phyloP scores from a whole-genome alignment of 2,797 vertebrate genomes.

The Cossypha niveicapilla region DNA sequence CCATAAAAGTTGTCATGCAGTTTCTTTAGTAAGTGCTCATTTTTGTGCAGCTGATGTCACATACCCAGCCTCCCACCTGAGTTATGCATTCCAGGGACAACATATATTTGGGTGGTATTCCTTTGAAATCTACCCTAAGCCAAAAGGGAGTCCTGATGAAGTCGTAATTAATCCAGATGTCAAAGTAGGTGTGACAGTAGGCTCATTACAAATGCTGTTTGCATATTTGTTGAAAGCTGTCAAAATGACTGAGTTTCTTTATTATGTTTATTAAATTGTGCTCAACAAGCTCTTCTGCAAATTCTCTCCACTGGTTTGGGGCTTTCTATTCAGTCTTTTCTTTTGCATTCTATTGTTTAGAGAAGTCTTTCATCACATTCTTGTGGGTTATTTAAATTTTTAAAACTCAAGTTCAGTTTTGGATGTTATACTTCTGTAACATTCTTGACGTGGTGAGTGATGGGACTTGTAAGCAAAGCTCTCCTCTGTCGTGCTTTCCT shows the following conservation, averaged over 20 bases:
- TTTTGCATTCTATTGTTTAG: neutral
- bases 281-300: neutral
- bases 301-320: neutral
- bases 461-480: neutral
- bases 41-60: neutral
- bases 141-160: neutral
- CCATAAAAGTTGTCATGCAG: neutral
- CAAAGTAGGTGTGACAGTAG: neutral
- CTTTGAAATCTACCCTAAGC: neutral
- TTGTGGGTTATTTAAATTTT: neutral
- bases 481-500: neutral
- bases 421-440: neutral
- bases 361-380: neutral
- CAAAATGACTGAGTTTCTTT: neutral
- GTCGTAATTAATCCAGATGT: neutral
- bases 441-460: fast-evolving
- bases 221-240: neutral
- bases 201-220: neutral
- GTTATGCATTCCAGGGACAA: neutral
- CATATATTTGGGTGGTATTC: fast-evolving
- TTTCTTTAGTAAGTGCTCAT: neutral
- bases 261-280: neutral
- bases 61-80: neutral
- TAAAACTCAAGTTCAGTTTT: neutral
- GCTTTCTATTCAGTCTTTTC: neutral